Conservation (phyloP, 2,888 invertebrate genomes). For the Sinohyriopsis cumingii region DNA sequence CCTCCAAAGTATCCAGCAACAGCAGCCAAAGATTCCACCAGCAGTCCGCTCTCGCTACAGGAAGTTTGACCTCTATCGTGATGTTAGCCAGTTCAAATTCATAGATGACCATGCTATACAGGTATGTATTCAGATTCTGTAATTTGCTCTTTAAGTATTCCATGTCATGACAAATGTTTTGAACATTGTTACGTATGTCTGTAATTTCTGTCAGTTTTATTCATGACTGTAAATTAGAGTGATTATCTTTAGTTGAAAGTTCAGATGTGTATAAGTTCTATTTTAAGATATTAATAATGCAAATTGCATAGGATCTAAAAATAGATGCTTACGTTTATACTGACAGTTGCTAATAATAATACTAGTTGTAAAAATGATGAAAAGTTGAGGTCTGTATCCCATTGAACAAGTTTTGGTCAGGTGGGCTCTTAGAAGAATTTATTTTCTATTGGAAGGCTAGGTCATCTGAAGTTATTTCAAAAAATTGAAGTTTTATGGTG, state of each 20-base stretch:
- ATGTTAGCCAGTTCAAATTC: slow-evolving; percentile 66
- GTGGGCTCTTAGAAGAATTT: no score
- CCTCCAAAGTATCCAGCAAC: slow-evolving; percentile 57
- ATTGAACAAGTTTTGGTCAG: no score
- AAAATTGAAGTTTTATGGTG: no score
- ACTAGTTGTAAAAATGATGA: no score
- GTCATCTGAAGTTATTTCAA: no score
- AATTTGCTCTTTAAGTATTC: background rate
- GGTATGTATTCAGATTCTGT: slow-evolving; percentile 43
- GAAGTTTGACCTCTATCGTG: slow-evolving; percentile 70
- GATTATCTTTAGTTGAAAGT: background rate
- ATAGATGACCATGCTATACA: slow-evolving; percentile 70
- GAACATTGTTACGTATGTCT: background rate
- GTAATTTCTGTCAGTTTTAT: background rate
- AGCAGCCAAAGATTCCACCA: slow-evolving; percentile 55
- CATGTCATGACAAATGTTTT: no score
- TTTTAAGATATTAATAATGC: no score
- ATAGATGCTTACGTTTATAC: no score
- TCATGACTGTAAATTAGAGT: background rate
- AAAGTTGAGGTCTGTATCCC: no score
- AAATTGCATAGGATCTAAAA: no score
- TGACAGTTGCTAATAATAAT: no score
- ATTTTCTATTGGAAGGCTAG: no score
- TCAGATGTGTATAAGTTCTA: background rate
- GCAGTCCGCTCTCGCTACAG: slow-evolving; percentile 68